Conservation (phyloP, 2,888 invertebrate genomes). For the Formica aserva region DNA sequence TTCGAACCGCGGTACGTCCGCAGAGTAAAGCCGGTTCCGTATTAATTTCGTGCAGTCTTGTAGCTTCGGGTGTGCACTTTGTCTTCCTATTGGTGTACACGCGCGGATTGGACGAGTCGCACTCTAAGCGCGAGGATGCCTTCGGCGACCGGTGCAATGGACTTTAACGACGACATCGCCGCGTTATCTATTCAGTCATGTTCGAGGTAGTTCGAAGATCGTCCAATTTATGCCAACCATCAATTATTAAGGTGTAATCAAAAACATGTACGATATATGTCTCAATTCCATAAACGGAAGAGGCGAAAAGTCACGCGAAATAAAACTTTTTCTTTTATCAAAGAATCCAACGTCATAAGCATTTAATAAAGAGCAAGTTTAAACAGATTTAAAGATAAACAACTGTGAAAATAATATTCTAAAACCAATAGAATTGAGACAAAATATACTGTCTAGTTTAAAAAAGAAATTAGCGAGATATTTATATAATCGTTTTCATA, state of each 20-base stretch:
- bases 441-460: not conserved
- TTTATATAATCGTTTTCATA: not conserved
- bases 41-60: slow-evolving; percentile 70
- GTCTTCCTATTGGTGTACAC: slow-evolving; percentile 65
- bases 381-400: not conserved
- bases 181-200: slow-evolving; percentile 10
- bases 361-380: not conserved
- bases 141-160: slow-evolving; percentile 16
- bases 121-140: slow-evolving; percentile 57
- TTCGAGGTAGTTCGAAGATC: not conserved
- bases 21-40: slow-evolving; percentile 66
- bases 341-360: not conserved
- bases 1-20: slow-evolving; percentile 32
- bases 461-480: not conserved
- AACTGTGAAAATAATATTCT: not conserved
- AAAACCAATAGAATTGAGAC: not conserved
- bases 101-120: slow-evolving; percentile 50
- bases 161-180: slow-evolving; percentile 25
- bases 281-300: not conserved
- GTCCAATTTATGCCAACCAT: slow-evolving; percentile 11
- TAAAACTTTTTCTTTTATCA: not conserved
- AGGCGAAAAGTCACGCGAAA: not conserved
- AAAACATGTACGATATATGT: not conserved
- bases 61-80: slow-evolving; percentile 63
- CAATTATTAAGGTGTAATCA: not conserved